Conservation (phyloP, 2,797 vertebrate species). For the Lutjanus campechanus region DNA sequence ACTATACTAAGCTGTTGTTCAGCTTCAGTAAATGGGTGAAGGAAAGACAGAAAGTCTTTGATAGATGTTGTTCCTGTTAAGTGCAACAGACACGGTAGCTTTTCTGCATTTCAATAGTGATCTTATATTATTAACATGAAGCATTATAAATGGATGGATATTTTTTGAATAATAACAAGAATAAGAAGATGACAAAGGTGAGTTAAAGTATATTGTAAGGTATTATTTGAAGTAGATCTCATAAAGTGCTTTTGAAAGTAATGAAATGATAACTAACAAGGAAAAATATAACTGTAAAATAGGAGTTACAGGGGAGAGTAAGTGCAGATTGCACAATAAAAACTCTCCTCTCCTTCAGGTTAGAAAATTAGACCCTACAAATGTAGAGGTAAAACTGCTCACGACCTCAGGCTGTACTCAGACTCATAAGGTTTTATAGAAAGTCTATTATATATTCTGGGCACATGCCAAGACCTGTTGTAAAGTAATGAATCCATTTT, state of each 20-base stretch:
- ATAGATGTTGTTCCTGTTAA: slow-evolving; percentile 30
- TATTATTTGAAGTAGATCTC: neutral
- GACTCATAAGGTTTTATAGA: neutral
- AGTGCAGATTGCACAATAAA: neutral
- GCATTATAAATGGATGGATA: neutral
- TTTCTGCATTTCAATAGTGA: slow-evolving; percentile 20
- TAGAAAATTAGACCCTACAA: neutral
- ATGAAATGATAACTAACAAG: too few relatives aligned
- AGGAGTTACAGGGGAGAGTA: neutral
- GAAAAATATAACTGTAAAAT: neutral
- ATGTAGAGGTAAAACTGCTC: neutral
- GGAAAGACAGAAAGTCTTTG: slow-evolving; percentile 55
- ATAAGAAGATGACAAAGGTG: neutral
- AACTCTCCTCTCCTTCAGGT: neutral
- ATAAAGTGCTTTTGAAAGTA: neutral
- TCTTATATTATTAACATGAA: neutral
- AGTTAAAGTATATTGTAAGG: neutral
- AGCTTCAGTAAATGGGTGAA: slow-evolving; percentile 47
- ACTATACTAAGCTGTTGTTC: slow-evolving; percentile 58
- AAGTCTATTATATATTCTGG: slow-evolving; percentile 8
- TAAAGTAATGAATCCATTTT: neutral
- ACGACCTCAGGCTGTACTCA: neutral
- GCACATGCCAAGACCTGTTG: neutral
- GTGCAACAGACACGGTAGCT: neutral
- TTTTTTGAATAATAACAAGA: neutral